Evolutionary conservation across 1,140 invertebrate species (phyloP).

Genomic region (Papilio polytes): DNA sequence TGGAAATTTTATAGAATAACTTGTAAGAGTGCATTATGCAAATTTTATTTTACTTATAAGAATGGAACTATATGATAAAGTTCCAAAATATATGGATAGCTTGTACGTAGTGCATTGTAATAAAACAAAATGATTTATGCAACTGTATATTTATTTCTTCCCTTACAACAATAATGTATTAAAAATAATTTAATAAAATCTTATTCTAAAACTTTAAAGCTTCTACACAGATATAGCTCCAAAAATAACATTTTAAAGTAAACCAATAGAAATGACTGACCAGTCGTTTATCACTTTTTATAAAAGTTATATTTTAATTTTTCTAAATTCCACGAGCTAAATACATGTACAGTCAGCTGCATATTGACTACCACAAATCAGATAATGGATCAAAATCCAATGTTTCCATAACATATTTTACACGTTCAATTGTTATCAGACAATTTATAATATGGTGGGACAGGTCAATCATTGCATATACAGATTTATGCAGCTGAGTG

Average conservation of each 20-base stretch:
- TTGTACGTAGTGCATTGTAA: constrained; percentile 26
- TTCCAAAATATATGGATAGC: background rate
- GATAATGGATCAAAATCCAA: no score
- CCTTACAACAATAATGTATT: constrained; percentile 71
- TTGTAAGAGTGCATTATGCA: background rate
- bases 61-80: background rate
- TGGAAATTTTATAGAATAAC: background rate
- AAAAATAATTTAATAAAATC: constrained; percentile 60
- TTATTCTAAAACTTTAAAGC: constrained; percentile 66
- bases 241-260: constrained; percentile 55
- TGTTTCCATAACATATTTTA: no score
- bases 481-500: no score
- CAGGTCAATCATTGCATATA: no score
- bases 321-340: background rate
- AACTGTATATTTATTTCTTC: constrained; percentile 63
- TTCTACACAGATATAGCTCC: constrained; percentile 60
- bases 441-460: no score
- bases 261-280: constrained; percentile 60
- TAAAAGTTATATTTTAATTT: constrained; percentile 11
- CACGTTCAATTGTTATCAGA: no score
- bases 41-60: background rate
- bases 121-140: constrained; percentile 38
- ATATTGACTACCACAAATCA: no score
- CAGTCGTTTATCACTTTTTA: constrained; percentile 69
- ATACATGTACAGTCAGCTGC: background rate